These are phyloP conservation scores for Corbicula japonica DNA, from an alignment of 2,888 invertebrate genomes.

Conservation along the genomic window DNA sequence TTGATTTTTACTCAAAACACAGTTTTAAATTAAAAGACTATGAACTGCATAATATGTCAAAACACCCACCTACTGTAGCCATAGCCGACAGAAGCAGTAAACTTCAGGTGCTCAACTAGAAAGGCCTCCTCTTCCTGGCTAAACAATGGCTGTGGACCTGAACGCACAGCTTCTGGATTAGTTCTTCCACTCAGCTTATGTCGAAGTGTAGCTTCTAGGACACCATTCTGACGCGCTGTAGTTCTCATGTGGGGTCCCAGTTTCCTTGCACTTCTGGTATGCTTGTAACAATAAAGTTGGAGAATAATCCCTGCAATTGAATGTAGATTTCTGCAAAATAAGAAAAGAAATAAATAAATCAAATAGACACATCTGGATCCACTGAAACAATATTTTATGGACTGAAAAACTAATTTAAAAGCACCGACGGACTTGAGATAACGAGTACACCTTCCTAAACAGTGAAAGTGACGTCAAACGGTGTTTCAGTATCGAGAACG, in stretches of 20 bases:
- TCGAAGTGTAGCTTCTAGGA: conserved; percentile 24
- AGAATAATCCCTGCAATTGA: conserved; percentile 4
- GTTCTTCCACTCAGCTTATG: conserved; percentile 28
- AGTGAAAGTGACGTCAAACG: no score
- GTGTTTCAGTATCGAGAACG: no score
- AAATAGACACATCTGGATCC: not conserved
- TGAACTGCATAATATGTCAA: not conserved
- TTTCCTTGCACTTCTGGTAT: conserved; percentile 5
- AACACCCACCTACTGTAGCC: conserved; percentile 27
- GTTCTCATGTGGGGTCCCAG: conserved; percentile 13
- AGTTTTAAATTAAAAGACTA: not conserved
- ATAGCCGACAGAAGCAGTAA: conserved; percentile 22
- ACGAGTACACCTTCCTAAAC: conserved; percentile 7
- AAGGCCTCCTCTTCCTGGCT: conserved; percentile 18
- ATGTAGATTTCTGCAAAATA: conserved; percentile 17
- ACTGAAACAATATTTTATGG: no score
- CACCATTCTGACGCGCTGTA: not conserved
- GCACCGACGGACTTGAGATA: not conserved
- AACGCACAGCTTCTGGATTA: conserved; percentile 22
- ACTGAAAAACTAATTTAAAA: no score
- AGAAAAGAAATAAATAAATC: conserved; percentile 3
- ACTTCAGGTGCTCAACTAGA: conserved; percentile 21
- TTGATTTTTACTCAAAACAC: not conserved
- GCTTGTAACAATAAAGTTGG: not conserved
- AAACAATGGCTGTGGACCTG: conserved; percentile 29